A percentile compares a stretch with the other conserved stretches of the same genome.
Conservation (phyloP, 2,797 vertebrate genomes). For the Oreonectes daqikongensis region DNA sequence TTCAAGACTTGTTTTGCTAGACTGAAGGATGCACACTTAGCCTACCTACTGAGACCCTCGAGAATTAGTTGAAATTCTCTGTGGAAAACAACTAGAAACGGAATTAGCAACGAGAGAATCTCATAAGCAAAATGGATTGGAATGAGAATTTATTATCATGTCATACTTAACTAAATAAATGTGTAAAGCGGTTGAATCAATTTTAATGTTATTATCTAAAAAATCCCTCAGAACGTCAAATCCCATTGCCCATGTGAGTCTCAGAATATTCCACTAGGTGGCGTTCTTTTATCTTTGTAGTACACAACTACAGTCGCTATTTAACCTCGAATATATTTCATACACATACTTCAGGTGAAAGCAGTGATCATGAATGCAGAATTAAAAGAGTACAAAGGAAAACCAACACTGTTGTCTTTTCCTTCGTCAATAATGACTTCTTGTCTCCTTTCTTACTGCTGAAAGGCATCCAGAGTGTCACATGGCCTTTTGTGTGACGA, state of each 20-base stretch:
- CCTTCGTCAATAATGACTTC: slow-evolving; percentile 37
- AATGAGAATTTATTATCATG: not conserved
- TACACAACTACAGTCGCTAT: not conserved
- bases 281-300: not conserved
- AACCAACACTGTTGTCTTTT: slow-evolving; percentile 25
- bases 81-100: not conserved
- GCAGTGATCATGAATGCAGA: not conserved
- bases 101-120: not conserved
- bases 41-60: not conserved
- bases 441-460: slow-evolving; percentile 44
- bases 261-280: not conserved
- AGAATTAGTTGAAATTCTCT: not conserved
- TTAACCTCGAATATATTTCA: slow-evolving; percentile 7
- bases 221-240: not conserved
- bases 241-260: not conserved
- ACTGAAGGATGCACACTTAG: too few relatives aligned
- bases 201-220: not conserved
- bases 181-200: not conserved
- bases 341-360: not conserved
- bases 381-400: not conserved
- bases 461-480: slow-evolving; percentile 51
- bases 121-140: not conserved
- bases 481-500: slow-evolving; percentile 58
- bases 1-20: not conserved
- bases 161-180: not conserved